These are phyloP conservation scores for Calyptomena viridis DNA, from an alignment of 2,113 vertebrate genomes.

Conservation along the genomic window DNA sequence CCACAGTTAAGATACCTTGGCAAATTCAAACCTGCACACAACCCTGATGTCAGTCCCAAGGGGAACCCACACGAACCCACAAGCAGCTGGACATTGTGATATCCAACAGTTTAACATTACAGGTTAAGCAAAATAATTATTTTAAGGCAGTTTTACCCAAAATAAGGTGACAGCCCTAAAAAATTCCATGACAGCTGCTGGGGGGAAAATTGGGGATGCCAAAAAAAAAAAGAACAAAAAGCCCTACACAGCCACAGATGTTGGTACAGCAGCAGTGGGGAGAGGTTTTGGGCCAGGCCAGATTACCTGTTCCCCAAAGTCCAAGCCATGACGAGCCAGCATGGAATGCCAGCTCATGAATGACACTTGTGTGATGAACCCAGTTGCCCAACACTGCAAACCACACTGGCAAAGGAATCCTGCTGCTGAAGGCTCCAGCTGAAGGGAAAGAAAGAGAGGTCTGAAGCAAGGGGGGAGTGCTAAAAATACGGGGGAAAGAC, in stretches of 20 bases:
- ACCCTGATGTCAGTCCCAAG: neutral
- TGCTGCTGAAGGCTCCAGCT: neutral
- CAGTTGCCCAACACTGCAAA: neutral
- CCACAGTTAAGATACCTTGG: neutral
- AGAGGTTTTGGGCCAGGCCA: neutral
- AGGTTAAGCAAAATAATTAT: neutral
- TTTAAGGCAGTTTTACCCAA: neutral
- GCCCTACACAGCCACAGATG: neutral
- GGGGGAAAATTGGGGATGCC: rapidly evolving
- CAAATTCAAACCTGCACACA: neutral
- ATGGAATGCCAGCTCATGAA: neutral
- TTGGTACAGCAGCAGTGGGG: neutral
- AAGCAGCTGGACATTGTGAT: rapidly evolving
- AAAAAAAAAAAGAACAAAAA: neutral
- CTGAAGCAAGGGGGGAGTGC: neutral
- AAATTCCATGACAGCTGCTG: neutral
- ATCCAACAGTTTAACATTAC: neutral
- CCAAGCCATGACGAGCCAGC: neutral
- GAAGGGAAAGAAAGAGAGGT: neutral
- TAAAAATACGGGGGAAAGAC: neutral
- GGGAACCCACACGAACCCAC: neutral
- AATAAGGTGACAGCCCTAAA: neutral
- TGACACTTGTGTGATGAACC: conserved; percentile 8
- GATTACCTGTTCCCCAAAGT: neutral
- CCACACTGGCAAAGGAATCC: neutral